These are phyloP conservation scores for Psammodynastes pulverulentus DNA, from an alignment of 2,113 vertebrate species.

Conservation along the genomic window DNA sequence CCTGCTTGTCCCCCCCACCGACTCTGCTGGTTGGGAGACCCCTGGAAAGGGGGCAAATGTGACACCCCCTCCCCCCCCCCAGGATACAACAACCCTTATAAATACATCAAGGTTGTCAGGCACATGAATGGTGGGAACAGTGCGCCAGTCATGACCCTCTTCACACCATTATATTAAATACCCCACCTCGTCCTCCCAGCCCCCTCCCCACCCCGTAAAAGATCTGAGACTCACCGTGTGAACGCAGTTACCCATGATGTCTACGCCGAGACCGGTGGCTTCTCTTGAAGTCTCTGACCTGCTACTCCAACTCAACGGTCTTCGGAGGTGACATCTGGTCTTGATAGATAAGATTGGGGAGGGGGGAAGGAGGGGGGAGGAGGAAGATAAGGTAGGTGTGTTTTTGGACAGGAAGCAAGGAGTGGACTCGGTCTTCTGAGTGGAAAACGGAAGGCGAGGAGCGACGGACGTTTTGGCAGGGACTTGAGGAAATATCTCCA, in stretches of 20 bases:
- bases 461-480: background rate
- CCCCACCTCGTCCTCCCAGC: background rate
- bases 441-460: background rate
- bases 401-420: background rate
- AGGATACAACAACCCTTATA: too few relatives aligned
- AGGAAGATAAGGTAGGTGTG: background rate
- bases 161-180: background rate
- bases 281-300: background rate
- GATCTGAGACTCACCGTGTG: background rate
- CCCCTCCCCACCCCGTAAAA: background rate
- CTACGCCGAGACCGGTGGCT: fast-evolving
- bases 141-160: too few relatives aligned
- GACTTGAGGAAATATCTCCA: background rate
- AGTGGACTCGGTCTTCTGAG: background rate
- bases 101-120: too few relatives aligned
- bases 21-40: too few relatives aligned
- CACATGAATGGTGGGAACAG: background rate
- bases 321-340: background rate
- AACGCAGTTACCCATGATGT: background rate
- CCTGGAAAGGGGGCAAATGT: too few relatives aligned
- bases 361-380: background rate
- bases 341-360: background rate
- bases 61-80: too few relatives aligned
- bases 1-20: too few relatives aligned
- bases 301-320: background rate